These are phyloP conservation scores for Morus bassanus DNA, from an alignment of 2,797 vertebrate genomes.

Conservation along the genomic window DNA sequence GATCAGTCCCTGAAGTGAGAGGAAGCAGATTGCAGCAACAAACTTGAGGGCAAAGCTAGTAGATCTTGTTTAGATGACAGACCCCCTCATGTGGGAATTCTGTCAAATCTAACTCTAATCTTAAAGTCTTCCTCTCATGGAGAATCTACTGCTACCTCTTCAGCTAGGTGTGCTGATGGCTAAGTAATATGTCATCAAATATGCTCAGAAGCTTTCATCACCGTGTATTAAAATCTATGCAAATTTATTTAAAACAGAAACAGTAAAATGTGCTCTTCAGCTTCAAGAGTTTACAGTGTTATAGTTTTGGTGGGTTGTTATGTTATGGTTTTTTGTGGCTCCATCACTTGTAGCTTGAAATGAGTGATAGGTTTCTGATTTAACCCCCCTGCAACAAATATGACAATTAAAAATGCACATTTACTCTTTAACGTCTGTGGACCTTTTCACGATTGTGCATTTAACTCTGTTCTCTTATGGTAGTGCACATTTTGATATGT, in stretches of 20 bases:
- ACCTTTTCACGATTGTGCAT: neutral
- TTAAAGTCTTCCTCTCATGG: neutral
- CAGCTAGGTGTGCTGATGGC: neutral
- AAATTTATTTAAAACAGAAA: neutral
- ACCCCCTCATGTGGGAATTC: neutral
- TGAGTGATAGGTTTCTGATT: neutral
- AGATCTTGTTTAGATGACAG: neutral
- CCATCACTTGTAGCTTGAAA: neutral
- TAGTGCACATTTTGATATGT: neutral
- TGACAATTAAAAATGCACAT: neutral
- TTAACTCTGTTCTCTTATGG: neutral
- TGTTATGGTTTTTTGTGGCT: neutral
- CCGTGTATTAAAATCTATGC: neutral
- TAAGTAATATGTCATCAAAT: neutral
- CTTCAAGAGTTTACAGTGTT: neutral
- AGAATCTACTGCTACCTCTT: neutral
- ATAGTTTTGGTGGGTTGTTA: neutral
- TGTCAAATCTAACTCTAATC: neutral
- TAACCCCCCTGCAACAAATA: neutral
- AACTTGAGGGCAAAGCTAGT: neutral
- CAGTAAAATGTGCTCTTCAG: neutral
- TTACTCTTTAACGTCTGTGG: neutral
- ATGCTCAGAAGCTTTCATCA: neutral
- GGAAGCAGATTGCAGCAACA: neutral
- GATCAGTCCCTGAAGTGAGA: neutral